Conservation (phyloP, 2,888 invertebrate species). For the Lamellibrachia satsuma region DNA sequence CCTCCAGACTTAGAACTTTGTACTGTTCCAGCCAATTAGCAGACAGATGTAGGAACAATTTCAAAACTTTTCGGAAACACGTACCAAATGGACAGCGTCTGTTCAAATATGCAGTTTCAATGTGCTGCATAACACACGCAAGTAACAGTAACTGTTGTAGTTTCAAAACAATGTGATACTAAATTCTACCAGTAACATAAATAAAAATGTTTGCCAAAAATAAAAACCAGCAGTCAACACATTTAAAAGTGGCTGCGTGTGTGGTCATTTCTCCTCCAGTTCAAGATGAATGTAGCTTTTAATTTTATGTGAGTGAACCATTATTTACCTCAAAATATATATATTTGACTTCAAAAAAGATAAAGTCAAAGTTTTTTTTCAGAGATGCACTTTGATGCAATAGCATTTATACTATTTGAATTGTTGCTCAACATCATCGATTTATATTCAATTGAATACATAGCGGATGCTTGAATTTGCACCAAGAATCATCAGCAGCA, state of each 20-base stretch:
- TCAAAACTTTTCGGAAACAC: neutral
- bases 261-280: too few relatives aligned
- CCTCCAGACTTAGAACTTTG: neutral
- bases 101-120: neutral
- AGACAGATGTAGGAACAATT: constrained; percentile 12
- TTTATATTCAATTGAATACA: neutral
- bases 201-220: too few relatives aligned
- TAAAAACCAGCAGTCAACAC: too few relatives aligned
- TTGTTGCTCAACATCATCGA: neutral
- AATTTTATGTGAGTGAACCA: too few relatives aligned
- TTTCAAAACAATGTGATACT: neutral
- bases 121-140: neutral
- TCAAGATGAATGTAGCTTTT: too few relatives aligned
- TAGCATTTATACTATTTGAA: neutral
- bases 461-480: neutral
- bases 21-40: constrained; percentile 17
- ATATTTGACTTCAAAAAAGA: too few relatives aligned
- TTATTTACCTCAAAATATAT: too few relatives aligned
- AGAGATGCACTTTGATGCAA: neutral
- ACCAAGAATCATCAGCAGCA: neutral
- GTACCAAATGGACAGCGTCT: constrained; percentile 10
- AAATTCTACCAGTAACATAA: too few relatives aligned
- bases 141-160: neutral
- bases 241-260: too few relatives aligned
- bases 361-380: too few relatives aligned